phyloP scores from a whole-genome alignment of 2,888 invertebrate genomes.

The Microchrysa polita region DNA sequence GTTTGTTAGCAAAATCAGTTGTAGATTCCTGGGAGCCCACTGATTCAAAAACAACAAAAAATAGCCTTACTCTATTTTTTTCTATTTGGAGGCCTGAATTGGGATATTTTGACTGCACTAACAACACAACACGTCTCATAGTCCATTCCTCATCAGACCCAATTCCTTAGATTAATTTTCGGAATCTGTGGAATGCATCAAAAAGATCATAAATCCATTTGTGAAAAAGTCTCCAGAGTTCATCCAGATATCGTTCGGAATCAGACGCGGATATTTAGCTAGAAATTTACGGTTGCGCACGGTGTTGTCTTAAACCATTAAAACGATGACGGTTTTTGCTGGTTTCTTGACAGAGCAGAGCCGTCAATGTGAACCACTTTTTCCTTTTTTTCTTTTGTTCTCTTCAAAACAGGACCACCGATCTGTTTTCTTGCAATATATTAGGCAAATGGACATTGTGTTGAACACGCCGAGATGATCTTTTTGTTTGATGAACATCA shows the following conservation, averaged over 20 bases:
- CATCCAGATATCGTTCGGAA: conserved; percentile 36
- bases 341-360: too few species aligned
- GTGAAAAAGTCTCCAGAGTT: conserved; percentile 32
- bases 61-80: too few species aligned
- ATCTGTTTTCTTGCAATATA: conserved; percentile 29
- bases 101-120: too few species aligned
- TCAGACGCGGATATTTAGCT: conserved; percentile 4
- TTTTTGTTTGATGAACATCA: conserved; percentile 28
- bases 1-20: too few species aligned
- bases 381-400: conserved; percentile 16
- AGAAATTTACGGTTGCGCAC: conserved; percentile 6
- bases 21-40: too few species aligned
- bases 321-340: too few species aligned
- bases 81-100: too few species aligned
- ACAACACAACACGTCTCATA: too few species aligned
- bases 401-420: conserved; percentile 11
- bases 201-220: conserved; percentile 48
- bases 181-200: conserved; percentile 48
- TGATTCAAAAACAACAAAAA: too few species aligned
- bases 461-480: conserved; percentile 34
- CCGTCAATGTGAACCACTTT: background rate
- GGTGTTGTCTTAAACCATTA: too few species aligned
- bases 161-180: conserved; percentile 45
- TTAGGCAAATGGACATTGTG: conserved; percentile 34
- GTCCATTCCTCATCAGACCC: conserved; percentile 28